Evolutionary conservation across 2,888 invertebrate species (phyloP), one percentile per base, ranked within the genome.

Genomic region (Axea sp.): DNA sequence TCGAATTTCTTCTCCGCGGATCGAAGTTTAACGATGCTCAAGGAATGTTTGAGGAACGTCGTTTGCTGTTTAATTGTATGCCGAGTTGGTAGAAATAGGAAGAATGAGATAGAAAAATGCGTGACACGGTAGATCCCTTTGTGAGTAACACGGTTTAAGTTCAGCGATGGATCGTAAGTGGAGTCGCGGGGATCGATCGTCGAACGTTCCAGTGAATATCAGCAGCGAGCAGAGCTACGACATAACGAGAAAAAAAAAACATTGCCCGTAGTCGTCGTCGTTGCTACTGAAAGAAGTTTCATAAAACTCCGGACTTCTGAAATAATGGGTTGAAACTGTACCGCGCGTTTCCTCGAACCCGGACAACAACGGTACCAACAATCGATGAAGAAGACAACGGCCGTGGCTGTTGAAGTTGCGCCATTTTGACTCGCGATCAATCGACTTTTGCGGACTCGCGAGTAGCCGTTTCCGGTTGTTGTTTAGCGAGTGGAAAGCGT

Each of bases 131-230:
- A 15, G 31, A 17, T 17, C 3, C 7, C 5, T 11, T 1, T 35
- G 7, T 47, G 22, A 49, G 51, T 53, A 65, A 67, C 47, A 17
- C 28, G 39, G 12, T 60, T 77, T 81, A 77, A 73, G 82, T 85
- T 76, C 84, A 86, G 86, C 83, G 78, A 86, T 83, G 85, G 84
- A 79, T 79, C 80, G 78, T 76, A 76, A 65, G 78, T 47, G 22
- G 55, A 33, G 31, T 19, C 12, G 30, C 17, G 78, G 76, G 78
- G 59, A 49, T 57, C 62, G 55, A 49, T 60, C 37, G 60, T 19
- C 41, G 28, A 43, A 65, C 11, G 53, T 37, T 24, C 37, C 51
- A 39, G 45, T 39, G 59, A 53, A n/a, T 2, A 12, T 37, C 59
- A 53, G 6, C 55, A 31, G 30, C 19, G 22, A 55, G 47, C 65